Evolutionary conservation across 2,888 invertebrate genomes (phyloP).

Genomic region (Calephelis perditalis): DNA sequence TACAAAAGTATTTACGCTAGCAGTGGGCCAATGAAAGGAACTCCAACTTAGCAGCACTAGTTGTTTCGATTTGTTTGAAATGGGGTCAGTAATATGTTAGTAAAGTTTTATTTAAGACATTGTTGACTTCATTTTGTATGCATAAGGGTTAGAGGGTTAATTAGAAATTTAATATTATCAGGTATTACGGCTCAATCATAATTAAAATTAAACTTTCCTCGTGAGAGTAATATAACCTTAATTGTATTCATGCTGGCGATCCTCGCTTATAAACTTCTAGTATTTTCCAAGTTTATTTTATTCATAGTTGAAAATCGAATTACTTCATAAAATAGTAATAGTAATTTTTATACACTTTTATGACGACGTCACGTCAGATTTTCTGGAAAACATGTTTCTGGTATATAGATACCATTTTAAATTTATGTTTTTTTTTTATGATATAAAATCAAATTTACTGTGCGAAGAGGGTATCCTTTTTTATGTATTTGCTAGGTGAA

Average conservation of each 20-base stretch:
- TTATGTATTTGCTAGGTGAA: no score
- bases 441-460: no score
- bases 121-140: neutral
- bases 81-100: slow-evolving; percentile 18
- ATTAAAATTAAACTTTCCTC: neutral
- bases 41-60: slow-evolving; percentile 25
- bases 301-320: slow-evolving; percentile 26
- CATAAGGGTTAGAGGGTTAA: neutral
- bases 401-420: no score
- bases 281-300: neutral
- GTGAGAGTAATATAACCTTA: neutral
- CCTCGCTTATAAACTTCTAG: no score
- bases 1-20: slow-evolving; percentile 24
- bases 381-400: no score
- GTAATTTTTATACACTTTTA: no score
- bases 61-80: slow-evolving; percentile 21
- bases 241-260: no score
- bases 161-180: neutral
- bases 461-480: no score
- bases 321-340: no score
- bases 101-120: slow-evolving; percentile 10
- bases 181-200: neutral
- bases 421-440: no score
- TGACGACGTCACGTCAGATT: no score
- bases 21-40: slow-evolving; percentile 27